A percentile compares a stretch with the other conserved stretches of the same genome.
Conservation (phyloP, 2,888 invertebrate species). For the Nymphalis polychloros region DNA sequence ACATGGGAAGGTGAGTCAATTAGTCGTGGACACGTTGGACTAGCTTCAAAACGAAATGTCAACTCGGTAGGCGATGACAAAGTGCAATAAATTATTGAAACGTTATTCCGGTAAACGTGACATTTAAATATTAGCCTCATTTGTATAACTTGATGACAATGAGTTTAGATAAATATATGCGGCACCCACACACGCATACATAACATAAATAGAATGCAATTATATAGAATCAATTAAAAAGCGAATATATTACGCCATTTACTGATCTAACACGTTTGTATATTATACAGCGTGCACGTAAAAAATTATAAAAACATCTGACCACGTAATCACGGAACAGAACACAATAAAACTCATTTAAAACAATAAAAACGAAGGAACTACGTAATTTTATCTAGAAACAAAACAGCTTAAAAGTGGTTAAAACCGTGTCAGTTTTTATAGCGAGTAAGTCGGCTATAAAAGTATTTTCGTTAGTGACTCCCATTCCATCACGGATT, state of each 20-base stretch:
- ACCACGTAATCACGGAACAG: slow-evolving; percentile 22
- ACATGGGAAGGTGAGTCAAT: slow-evolving; percentile 68
- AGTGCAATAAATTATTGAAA: slow-evolving; percentile 23
- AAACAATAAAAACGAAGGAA: slow-evolving; percentile 18
- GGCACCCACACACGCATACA: not conserved
- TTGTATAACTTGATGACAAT: not conserved
- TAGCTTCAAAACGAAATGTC: slow-evolving; percentile 57
- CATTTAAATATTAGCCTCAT: slow-evolving; percentile 16
- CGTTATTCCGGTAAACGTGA: slow-evolving; percentile 28
- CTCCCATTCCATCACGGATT: slow-evolving; percentile 12
- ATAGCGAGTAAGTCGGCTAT: slow-evolving; percentile 22
- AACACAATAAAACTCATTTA: slow-evolving; percentile 20
- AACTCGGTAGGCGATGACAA: slow-evolving; percentile 35
- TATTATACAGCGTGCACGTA: not conserved
- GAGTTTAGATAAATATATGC: not conserved
- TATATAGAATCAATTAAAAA: not conserved
- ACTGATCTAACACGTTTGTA: not conserved
- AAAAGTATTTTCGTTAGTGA: slow-evolving; percentile 32
- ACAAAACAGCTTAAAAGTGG: slow-evolving; percentile 24
- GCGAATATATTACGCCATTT: not conserved
- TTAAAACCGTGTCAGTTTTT: slow-evolving; percentile 34
- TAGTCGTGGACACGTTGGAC: slow-evolving; percentile 53
- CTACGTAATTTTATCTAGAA: slow-evolving; percentile 27
- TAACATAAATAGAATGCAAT: not conserved
- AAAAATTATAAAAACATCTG: slow-evolving; percentile 1